Base-by-base conservation (phyloP, 2,113 vertebrate species). In the Coreoperca whiteheadi region DNA sequence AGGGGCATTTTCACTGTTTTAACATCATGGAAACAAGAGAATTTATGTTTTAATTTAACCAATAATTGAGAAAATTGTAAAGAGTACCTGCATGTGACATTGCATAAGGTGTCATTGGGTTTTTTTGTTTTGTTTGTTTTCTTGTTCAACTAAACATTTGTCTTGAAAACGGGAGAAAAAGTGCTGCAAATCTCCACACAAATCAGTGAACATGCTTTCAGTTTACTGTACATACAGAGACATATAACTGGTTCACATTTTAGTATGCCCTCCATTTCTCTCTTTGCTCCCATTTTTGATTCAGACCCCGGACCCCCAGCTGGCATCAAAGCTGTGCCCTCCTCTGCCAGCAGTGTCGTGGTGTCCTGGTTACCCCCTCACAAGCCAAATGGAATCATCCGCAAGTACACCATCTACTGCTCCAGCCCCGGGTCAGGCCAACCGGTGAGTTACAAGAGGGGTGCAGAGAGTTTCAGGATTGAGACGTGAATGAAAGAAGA, bases 371-470 rank as follows among this genome's bases (percentile, higher is more conserved):
- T 99, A 34, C 98, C 98, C 0, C 98, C 98, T 0, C 93, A 97
- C 82, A 99, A 99, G 77, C 98, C 98, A 79, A 99, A 99, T 16
- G 98, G 98, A 83, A 97, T 99, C 91, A 99, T 99, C 93, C 97
- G 98, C 82, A 99, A 99, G 79, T 99, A 99, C 94, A 99, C 97
- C 94, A 99, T 99, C 95, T 99, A 99, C 95, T 99, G 98, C 95
- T 99, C 97, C 93, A 99, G 97, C 93, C 98, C 97, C 0, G 98
- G 98, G 53, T 98, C 97, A 5, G 97, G 97, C 72, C 98, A 99
- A 93, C 98, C 98, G 91, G 98, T 99, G 93, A 93, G 98, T 92
- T 56, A 56, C 79, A 21, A 43, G 56, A 82, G 89, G 89, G 90
- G 77, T 66, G 79, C 63, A 3, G 11, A 30, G 77, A 79, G 76